These are phyloP conservation scores for Centropus unirufus DNA, from an alignment of 2,113 vertebrate species.

Conservation along the genomic window DNA sequence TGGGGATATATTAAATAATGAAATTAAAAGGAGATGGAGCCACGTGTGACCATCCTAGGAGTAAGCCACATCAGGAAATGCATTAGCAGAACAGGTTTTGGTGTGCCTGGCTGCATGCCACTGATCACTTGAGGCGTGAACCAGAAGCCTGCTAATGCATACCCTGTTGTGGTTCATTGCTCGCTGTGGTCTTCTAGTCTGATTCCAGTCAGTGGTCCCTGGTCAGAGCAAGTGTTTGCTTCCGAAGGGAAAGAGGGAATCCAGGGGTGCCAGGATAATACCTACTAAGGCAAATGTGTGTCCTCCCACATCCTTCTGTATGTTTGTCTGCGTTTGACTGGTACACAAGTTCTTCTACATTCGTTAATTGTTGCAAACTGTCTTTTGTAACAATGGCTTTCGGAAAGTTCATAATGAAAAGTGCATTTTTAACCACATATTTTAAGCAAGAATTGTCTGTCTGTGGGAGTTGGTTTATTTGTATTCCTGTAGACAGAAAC, in stretches of 20 bases:
- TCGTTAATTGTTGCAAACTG: neutral
- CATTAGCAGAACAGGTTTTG: neutral
- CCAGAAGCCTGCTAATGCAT: neutral
- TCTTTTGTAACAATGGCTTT: neutral
- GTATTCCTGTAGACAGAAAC: neutral
- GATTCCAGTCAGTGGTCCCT: neutral
- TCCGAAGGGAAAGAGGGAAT: neutral
- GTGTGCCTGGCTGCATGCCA: conserved; percentile 3
- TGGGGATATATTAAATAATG: neutral
- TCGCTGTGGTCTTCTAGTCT: neutral
- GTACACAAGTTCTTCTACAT: neutral
- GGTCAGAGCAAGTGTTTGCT: conserved; percentile 2
- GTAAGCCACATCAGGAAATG: neutral
- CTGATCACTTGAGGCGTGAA: neutral
- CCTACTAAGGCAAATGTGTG: neutral
- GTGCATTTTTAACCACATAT: neutral
- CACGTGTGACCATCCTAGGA: fast-evolving
- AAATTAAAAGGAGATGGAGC: conserved; percentile 3
- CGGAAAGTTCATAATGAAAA: neutral
- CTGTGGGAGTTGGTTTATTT: conserved; percentile 11
- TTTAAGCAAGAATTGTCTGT: conserved; percentile 2
- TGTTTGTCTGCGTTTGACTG: neutral
- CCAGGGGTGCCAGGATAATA: neutral
- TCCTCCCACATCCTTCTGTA: fast-evolving
- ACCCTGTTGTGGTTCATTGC: neutral